Evolutionary conservation across 2,888 invertebrate genomes (phyloP).

Genomic region (Gryllus longicercus): DNA sequence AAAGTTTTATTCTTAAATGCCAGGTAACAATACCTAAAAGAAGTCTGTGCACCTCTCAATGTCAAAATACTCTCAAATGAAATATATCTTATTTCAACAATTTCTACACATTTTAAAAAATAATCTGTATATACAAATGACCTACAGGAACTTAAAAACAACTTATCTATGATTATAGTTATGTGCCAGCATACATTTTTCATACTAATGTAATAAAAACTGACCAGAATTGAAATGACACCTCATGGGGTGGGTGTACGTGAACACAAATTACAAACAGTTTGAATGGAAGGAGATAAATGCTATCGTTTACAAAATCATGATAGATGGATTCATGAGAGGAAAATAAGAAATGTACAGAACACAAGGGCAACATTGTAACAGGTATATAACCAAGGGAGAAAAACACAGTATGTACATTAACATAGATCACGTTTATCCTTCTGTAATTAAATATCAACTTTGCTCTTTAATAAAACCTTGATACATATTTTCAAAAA

Average conservation of each 20-base stretch:
- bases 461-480: constrained; percentile 29
- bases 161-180: constrained; percentile 26
- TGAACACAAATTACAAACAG: constrained; percentile 27
- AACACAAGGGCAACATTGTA: constrained; percentile 10
- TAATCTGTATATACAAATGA: constrained; percentile 29
- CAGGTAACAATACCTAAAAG: constrained; percentile 32
- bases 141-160: constrained; percentile 33
- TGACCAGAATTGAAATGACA: constrained; percentile 31
- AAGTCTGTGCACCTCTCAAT: constrained; percentile 27
- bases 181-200: constrained; percentile 25
- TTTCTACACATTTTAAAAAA: constrained; percentile 28
- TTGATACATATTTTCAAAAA: constrained; percentile 27
- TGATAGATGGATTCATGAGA: neutral
- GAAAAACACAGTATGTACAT: constrained; percentile 21
- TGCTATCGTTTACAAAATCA: neutral
- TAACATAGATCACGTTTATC: constrained; percentile 1
- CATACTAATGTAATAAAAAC: constrained; percentile 25
- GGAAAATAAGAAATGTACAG: constrained; percentile 1
- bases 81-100: constrained; percentile 25
- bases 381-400: constrained; percentile 20
- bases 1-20: constrained; percentile 29
- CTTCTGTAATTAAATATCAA: constrained; percentile 28
- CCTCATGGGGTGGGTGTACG: constrained; percentile 22
- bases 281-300: neutral
- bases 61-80: neutral